Evolutionary conservation across 64 coral and sea anemone genomes (phyloP).

Genomic region (Montipora foliosa): DNA sequence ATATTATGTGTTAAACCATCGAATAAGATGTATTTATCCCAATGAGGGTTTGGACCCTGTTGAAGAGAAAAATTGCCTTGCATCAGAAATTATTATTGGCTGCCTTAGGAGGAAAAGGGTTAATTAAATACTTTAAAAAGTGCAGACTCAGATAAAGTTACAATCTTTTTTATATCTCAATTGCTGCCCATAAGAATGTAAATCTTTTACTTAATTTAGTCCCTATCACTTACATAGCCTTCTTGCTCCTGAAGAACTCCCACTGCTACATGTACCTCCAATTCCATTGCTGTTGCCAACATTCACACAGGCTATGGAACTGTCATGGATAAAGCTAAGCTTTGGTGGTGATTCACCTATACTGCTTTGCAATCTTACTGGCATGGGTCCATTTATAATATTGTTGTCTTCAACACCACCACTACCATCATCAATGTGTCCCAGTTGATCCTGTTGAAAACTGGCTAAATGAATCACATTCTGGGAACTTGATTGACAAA

Average conservation of each 20-base stretch:
- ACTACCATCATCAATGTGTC: not conserved
- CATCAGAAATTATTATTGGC: too few species aligned
- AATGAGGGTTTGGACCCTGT: too few species aligned
- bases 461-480: not conserved
- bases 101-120: too few species aligned
- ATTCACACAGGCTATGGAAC: constrained; percentile 90
- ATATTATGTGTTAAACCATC: too few species aligned
- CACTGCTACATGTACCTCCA: not conserved
- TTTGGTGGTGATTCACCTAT: constrained; percentile 30
- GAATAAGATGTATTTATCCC: too few species aligned
- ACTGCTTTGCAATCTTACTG: too few species aligned
- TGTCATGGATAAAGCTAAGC: constrained; percentile 91
- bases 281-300: constrained; percentile 76
- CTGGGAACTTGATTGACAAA: not conserved
- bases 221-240: not conserved
- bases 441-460: not conserved
- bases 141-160: too few species aligned
- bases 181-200: too few species aligned
- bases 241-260: not conserved
- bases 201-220: not conserved
- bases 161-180: too few species aligned
- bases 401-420: not conserved
- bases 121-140: too few species aligned
- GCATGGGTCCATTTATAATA: too few species aligned
- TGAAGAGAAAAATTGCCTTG: too few species aligned